These are phyloP conservation scores for Mionectes olivaceus DNA, from an alignment of 2,797 vertebrate genomes.

Conservation along the genomic window DNA sequence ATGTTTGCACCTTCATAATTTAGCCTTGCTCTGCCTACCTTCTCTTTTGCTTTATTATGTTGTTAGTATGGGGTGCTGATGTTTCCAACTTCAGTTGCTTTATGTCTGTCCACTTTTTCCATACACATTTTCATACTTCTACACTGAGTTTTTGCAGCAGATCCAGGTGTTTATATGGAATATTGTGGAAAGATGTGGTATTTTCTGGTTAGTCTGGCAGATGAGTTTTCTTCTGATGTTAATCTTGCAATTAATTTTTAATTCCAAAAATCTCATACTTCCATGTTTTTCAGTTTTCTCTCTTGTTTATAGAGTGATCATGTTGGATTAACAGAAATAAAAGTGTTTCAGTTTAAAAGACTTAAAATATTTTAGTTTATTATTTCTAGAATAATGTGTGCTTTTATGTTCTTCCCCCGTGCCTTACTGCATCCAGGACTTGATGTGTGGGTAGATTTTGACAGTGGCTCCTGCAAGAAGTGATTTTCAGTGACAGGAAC, in stretches of 20 bases:
- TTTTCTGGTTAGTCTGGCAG: neutral
- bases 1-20: neutral
- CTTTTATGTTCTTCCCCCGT: neutral
- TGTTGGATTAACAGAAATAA: neutral
- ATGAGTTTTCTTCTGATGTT: neutral
- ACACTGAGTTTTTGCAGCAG: neutral
- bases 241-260: neutral
- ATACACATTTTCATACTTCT: neutral
- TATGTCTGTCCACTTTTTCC: neutral
- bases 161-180: accelerated
- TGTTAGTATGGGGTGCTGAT: neutral
- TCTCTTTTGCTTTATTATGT: neutral
- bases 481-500: conserved; percentile 25
- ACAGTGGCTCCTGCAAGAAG: neutral
- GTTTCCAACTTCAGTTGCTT: neutral
- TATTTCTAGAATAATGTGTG: neutral
- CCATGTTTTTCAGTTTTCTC: neutral
- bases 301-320: neutral
- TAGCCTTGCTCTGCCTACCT: neutral
- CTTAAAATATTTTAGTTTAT: neutral
- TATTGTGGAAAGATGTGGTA: neutral
- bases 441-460: neutral
- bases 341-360: neutral
- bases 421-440: neutral
- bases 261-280: neutral